phyloP scores from a whole-genome alignment of 2,113 vertebrate species.

The Rafetus swinhoei region DNA sequence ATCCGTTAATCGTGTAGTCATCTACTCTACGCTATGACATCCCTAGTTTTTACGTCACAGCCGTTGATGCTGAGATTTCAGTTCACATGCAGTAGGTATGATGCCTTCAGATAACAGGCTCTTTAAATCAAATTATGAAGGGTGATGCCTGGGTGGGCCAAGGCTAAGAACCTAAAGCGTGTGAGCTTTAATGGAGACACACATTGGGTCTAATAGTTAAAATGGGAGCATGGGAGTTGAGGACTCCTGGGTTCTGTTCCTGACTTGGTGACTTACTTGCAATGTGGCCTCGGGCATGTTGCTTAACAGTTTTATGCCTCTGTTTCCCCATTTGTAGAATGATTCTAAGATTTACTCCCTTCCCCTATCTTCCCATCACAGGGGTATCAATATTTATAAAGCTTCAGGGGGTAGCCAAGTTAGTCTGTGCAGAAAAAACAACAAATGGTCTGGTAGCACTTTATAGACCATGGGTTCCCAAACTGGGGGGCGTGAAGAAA shows the following conservation, averaged over 20 bases:
- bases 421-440: too few relatives aligned
- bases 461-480: too few relatives aligned
- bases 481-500: too few relatives aligned
- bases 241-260: neutral
- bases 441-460: too few relatives aligned
- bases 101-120: neutral
- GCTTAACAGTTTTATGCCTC: neutral
- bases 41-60: neutral
- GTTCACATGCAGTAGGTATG: neutral
- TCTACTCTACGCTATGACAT: too few relatives aligned
- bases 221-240: fast-evolving
- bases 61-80: neutral
- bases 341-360: neutral
- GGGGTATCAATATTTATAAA: neutral
- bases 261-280: neutral
- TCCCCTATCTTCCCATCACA: neutral
- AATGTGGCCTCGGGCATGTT: neutral
- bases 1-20: too few relatives aligned
- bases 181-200: fast-evolving
- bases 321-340: neutral
- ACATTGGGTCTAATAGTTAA: neutral
- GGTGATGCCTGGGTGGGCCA: neutral
- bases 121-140: neutral
- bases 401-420: too few relatives aligned
- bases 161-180: neutral